phyloP scores from a whole-genome alignment of 1,140 invertebrate genomes.

The Leptinotarsa undecemlineata region DNA sequence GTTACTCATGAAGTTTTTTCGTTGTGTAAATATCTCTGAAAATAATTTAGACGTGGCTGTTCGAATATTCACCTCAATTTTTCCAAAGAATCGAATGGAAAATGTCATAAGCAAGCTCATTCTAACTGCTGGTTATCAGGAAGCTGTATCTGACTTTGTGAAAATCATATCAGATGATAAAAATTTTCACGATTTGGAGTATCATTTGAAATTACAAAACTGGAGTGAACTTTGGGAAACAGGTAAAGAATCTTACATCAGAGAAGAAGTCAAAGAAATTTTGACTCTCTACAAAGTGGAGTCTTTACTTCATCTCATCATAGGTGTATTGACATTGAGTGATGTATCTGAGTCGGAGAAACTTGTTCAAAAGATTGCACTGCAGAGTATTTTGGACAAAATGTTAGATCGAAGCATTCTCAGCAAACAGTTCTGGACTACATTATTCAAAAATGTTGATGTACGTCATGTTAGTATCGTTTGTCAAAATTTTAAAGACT shows the following conservation, averaged over 20 bases:
- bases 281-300: conserved; percentile 50
- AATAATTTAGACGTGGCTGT: conserved; percentile 45
- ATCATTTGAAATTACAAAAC: conserved; percentile 39
- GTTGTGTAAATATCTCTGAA: conserved; percentile 38
- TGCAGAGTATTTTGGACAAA: conserved; percentile 55
- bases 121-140: conserved; percentile 55
- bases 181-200: conserved; percentile 37
- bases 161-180: conserved; percentile 30
- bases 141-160: conserved; percentile 47
- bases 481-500: conserved; percentile 54
- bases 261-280: conserved; percentile 50
- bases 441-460: conserved; percentile 55
- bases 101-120: conserved; percentile 55
- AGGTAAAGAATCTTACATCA: conserved; percentile 49
- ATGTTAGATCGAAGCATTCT: conserved; percentile 55
- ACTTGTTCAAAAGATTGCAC: conserved; percentile 55
- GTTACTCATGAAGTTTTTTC: conserved; percentile 52
- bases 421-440: conserved; percentile 57
- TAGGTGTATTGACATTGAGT: conserved; percentile 41
- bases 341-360: conserved; percentile 45
- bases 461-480: conserved; percentile 54
- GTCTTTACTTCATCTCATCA: conserved; percentile 42
- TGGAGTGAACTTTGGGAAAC: conserved; percentile 53
- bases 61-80: conserved; percentile 47
- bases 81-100: conserved; percentile 54